These are phyloP conservation scores for Varanus salvator DNA, from an alignment of 2,113 vertebrate species.

Conservation along the genomic window DNA sequence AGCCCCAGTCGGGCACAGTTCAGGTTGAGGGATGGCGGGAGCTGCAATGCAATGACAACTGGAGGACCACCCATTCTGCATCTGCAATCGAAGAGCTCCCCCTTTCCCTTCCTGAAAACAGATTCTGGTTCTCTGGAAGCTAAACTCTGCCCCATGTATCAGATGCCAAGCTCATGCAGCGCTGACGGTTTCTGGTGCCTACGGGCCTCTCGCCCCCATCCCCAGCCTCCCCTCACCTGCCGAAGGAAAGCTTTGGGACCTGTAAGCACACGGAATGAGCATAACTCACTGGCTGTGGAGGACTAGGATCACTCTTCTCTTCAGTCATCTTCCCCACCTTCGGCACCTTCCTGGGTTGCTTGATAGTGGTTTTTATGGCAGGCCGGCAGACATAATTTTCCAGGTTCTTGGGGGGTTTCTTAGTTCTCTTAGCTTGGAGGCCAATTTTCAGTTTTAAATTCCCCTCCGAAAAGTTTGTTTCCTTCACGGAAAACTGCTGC, in stretches of 20 bases:
- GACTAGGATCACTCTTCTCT: constrained; percentile 75
- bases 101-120: not conserved
- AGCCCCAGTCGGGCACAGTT: too few relatives aligned
- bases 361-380: constrained; percentile 91
- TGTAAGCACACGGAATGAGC: not conserved
- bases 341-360: constrained; percentile 78
- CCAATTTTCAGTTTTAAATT: constrained; percentile 92
- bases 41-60: too few relatives aligned
- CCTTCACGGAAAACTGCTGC: constrained; percentile 89
- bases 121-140: not conserved
- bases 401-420: constrained; percentile 97
- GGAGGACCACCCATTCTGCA: too few relatives aligned
- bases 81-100: too few relatives aligned
- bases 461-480: constrained; percentile 89
- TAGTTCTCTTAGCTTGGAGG: constrained; percentile 93
- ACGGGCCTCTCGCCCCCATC: not conserved
- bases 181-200: too few relatives aligned
- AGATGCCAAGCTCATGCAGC: not conserved
- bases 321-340: constrained; percentile 81
- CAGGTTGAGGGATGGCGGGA: too few relatives aligned
- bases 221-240: not conserved
- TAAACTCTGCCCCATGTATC: not conserved
- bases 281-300: constrained; percentile 78
- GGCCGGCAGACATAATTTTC: constrained; percentile 98
- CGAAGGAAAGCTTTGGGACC: too few relatives aligned